These are phyloP conservation scores for Caloenas nicobarica DNA, from an alignment of 2,113 vertebrate species.

Conservation along the genomic window DNA sequence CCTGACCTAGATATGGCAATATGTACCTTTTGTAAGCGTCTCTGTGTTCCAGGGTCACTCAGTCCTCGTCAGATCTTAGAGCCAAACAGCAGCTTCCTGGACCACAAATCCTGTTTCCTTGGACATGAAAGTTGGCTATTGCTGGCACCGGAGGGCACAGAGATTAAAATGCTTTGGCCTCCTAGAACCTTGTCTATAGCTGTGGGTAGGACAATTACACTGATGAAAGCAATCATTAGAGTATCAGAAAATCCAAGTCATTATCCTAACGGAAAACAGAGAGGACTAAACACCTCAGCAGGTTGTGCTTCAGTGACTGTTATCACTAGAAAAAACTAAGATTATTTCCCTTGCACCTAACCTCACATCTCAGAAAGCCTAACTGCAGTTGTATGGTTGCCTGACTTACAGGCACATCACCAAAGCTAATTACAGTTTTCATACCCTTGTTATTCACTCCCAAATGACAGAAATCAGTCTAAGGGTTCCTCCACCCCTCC, in stretches of 20 bases:
- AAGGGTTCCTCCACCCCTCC: not conserved
- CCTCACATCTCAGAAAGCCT: not conserved
- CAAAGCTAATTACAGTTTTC: constrained; percentile 11
- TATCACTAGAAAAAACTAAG: not conserved
- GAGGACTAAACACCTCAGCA: not conserved
- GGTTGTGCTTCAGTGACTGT: not conserved
- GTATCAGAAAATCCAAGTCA: not conserved
- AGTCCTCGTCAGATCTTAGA: not conserved
- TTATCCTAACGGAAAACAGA: not conserved
- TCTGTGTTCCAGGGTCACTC: not conserved
- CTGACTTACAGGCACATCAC: not conserved
- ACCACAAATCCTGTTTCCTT: not conserved
- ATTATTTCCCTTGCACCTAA: not conserved
- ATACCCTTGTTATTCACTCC: not conserved
- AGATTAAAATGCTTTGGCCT: not conserved
- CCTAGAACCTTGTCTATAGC: not conserved
- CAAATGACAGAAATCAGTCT: not conserved
- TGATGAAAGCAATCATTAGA: not conserved
- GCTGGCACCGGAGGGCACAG: not conserved
- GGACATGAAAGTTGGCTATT: not conserved
- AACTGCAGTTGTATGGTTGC: not conserved
- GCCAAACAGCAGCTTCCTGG: not conserved
- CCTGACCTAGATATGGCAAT: not conserved
- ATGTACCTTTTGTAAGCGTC: not conserved
- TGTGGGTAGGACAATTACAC: not conserved